Base-by-base conservation (phyloP, 1,140 invertebrate species). In the Eumeta japonica region DNA sequence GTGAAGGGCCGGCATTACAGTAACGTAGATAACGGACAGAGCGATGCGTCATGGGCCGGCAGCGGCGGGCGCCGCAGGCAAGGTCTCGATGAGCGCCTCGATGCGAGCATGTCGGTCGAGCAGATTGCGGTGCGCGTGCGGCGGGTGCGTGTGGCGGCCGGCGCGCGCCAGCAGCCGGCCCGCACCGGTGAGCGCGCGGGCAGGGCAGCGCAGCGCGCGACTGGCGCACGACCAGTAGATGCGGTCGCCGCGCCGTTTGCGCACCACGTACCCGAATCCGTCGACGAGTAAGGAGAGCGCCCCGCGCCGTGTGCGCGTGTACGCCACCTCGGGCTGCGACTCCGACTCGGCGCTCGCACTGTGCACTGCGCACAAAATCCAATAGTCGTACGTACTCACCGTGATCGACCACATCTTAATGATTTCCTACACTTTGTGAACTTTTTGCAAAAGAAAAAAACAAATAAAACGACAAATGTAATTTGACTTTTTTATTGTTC, bases 191-290 rank as follows among this genome's bases (percentile, higher is more conserved):
- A 72, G 49, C 2, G 67, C 70, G 5, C 62, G 52, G 2, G 63
- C 64, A 3, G 31, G 18, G 29, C 70, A 74, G 10, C 47, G 45
- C 4, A 7, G 7, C 16, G 43, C 42, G 20, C 66, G 58, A 10
- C 44, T 43, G 16, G 58, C 50, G 37, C 70, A 74, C 16, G 55
- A 59, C 70, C 70, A 74, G 43, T 74, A 74, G 2, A 74, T 65
- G 19, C 63, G 57, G 4, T 48, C 27, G 18, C 63, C 64, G 12
- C 70, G 58, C 10, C 56, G 53, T 52, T 71, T 71, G 12, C 63
- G 56, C 4, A 59, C 65, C 35, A 70, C 57, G 45, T 47, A 71
- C 13, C 51, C 55, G 35, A 50, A 56, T 0, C 63, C 70, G 37
- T 58, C 58, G 33, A 74, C 28, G 37, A 70, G 16, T 24, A 74